A percentile compares a stretch with the other conserved stretches of the same genome.
Evolutionary conservation across 2,888 invertebrate species (phyloP).

Genomic region (Synergus umbraculus): DNA sequence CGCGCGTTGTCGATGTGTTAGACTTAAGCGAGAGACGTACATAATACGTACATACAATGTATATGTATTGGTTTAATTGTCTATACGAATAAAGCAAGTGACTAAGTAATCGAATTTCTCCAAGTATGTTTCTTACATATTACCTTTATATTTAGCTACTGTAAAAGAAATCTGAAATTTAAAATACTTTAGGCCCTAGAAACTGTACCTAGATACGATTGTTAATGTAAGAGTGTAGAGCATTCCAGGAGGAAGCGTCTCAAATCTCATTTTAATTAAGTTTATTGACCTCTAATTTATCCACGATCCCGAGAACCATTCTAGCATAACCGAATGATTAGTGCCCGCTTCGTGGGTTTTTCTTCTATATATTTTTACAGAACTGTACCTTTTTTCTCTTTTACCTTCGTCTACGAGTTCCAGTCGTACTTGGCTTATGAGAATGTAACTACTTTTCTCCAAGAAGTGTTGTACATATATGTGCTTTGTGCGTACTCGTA

Average conservation of each 20-base stretch:
- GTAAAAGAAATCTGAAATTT: background rate
- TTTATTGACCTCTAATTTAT: background rate
- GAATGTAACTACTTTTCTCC: conserved; percentile 12
- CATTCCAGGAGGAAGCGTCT: background rate
- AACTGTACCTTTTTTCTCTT: background rate
- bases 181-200: no score
- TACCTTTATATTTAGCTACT: background rate
- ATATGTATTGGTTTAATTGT: conserved; percentile 76
- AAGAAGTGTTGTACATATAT: background rate
- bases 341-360: background rate
- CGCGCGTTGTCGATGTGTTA: conserved; percentile 72
- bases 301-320: background rate
- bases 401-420: conserved; percentile 4
- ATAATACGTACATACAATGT: conserved; percentile 73
- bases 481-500: background rate
- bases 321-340: background rate
- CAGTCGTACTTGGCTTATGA: background rate
- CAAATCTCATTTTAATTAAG: background rate
- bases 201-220: no score
- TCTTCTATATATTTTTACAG: background rate
- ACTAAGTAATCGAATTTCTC: conserved; percentile 48
- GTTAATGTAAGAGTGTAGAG: no score
- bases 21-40: conserved; percentile 68
- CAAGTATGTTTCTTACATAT: background rate
- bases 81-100: conserved; percentile 62